phyloP scores from a whole-genome alignment of 2,113 vertebrate genomes.

The Scomber japonicus region DNA sequence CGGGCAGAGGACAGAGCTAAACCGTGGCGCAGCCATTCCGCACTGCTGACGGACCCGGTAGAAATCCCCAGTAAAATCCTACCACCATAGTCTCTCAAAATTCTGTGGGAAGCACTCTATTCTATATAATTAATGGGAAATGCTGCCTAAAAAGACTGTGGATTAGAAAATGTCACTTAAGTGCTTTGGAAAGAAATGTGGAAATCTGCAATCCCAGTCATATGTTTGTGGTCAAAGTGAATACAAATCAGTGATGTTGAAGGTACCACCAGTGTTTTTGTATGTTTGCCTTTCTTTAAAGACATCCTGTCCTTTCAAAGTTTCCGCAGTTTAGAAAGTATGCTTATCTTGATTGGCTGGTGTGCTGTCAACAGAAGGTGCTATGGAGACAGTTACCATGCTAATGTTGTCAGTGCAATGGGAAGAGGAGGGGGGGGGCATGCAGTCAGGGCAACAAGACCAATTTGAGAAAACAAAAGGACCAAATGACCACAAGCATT shows the following conservation, averaged over 20 bases:
- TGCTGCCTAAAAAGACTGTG: neutral
- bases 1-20: too few species aligned
- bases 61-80: too few species aligned
- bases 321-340: neutral
- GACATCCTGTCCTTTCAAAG: neutral
- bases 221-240: neutral
- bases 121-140: too few species aligned
- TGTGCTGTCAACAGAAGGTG: constrained; percentile 44
- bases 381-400: constrained; percentile 59
- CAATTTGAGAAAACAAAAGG: constrained; percentile 22
- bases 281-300: neutral
- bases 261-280: neutral
- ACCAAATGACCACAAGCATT: constrained; percentile 1
- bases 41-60: too few species aligned
- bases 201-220: neutral
- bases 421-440: constrained; percentile 1
- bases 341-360: constrained; percentile 2
- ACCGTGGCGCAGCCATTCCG: too few species aligned
- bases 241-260: neutral
- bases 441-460: constrained; percentile 34
- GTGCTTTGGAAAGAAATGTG: neutral
- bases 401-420: constrained; percentile 12
- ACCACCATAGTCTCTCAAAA: too few species aligned
- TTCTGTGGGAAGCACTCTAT: too few species aligned
- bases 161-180: neutral